phyloP scores from a whole-genome alignment of 2,797 vertebrate genomes.

The Pangasius sanitwongsei region DNA sequence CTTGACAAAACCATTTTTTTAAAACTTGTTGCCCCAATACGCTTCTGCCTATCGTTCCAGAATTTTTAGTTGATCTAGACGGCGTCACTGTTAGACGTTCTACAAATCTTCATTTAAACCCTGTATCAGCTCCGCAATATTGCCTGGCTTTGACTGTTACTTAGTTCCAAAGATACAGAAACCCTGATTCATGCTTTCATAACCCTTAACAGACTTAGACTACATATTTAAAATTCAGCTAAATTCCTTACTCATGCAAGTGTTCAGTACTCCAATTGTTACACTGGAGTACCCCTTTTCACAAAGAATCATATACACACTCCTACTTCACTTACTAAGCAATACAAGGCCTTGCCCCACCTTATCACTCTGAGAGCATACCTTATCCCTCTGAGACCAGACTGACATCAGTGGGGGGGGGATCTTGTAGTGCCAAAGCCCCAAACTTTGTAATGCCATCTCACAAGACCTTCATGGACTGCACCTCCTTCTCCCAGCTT shows the following conservation, averaged over 20 bases:
- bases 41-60: no score
- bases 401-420: background rate
- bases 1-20: no score
- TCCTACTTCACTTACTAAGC: background rate
- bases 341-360: background rate
- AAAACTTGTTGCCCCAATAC: no score
- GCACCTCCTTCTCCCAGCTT: background rate
- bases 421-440: background rate
- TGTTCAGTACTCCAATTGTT: background rate
- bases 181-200: no score
- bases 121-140: no score
- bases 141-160: no score
- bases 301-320: background rate
- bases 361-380: background rate
- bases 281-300: background rate
- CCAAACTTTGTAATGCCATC: background rate
- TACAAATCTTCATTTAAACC: no score
- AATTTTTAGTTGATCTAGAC: no score
- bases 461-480: background rate
- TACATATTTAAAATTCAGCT: background rate
- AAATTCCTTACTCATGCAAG: background rate
- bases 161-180: no score
- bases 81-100: no score
- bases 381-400: background rate
- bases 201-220: background rate